Conservation (phyloP, 1,140 invertebrate genomes). For the Galendromus occidentalis region DNA sequence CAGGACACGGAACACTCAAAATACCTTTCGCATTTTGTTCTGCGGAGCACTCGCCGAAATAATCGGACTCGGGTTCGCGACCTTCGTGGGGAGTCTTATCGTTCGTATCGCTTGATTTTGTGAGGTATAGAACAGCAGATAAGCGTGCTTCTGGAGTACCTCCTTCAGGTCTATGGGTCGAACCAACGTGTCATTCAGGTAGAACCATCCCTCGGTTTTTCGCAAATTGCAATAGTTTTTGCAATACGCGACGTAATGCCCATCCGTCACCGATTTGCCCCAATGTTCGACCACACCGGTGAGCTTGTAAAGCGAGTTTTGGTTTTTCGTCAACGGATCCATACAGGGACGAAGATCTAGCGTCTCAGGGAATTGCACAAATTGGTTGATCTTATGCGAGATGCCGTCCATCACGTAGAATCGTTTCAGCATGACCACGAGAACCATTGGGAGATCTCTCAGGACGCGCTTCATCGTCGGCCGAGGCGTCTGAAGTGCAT, state of each 20-base stretch:
- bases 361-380: conserved; percentile 1
- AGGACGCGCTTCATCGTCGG: conserved; percentile 4
- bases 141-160: conserved; percentile 2
- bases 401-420: conserved; percentile 4
- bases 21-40: too few relatives aligned
- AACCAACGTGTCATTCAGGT: neutral
- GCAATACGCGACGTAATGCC: conserved; percentile 2
- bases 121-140: neutral
- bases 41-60: too few relatives aligned
- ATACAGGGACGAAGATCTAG: conserved; percentile 3
- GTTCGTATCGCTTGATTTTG: neutral
- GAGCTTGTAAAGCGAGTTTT: conserved; percentile 4
- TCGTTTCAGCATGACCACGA: neutral
- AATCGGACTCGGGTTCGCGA: too few relatives aligned
- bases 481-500: neutral
- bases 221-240: neutral
- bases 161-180: neutral
- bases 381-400: conserved; percentile 10
- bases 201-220: neutral
- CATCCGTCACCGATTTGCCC: neutral
- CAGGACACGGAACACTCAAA: too few relatives aligned
- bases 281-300: conserved; percentile 8
- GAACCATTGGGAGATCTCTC: neutral
- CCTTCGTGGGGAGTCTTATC: neutral
- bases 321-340: neutral